These are phyloP conservation scores for Cercocebus atys DNA, from an alignment of 2,113 vertebrate species.

Conservation along the genomic window DNA sequence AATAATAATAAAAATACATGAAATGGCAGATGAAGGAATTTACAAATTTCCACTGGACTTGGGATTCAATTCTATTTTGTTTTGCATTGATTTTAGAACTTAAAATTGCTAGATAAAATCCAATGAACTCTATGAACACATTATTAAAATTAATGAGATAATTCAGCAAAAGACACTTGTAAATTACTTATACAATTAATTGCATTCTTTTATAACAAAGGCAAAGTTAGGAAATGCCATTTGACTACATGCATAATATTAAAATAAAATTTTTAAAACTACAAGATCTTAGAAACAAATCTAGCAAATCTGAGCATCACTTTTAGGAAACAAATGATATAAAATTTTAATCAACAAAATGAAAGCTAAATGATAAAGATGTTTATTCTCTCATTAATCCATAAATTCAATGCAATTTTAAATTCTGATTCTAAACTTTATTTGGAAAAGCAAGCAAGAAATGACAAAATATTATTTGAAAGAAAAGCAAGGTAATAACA, in stretches of 20 bases:
- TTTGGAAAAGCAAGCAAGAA: neutral
- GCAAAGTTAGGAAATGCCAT: neutral
- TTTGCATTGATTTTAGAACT: slow-evolving; percentile 16
- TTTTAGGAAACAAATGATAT: neutral
- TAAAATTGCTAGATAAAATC: neutral
- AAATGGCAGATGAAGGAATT: neutral
- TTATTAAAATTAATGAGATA: neutral
- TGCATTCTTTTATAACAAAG: neutral
- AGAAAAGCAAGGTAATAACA: neutral
- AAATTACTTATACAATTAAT: slow-evolving; percentile 19
- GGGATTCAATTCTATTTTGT: neutral
- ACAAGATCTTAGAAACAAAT: neutral
- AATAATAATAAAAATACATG: slow-evolving; percentile 8
- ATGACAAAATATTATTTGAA: neutral
- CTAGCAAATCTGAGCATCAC: neutral
- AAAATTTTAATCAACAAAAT: neutral
- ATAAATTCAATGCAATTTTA: neutral
- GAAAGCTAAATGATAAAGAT: neutral
- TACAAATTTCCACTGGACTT: neutral
- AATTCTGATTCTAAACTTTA: slow-evolving; percentile 1
- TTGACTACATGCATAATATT: neutral
- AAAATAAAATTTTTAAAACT: neutral
- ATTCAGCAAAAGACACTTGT: neutral
- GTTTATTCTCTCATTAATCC: neutral
- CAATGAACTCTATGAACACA: neutral